Evolutionary conservation across 2,888 invertebrate genomes (phyloP).

Genomic region (Sinohyriopsis cumingii): DNA sequence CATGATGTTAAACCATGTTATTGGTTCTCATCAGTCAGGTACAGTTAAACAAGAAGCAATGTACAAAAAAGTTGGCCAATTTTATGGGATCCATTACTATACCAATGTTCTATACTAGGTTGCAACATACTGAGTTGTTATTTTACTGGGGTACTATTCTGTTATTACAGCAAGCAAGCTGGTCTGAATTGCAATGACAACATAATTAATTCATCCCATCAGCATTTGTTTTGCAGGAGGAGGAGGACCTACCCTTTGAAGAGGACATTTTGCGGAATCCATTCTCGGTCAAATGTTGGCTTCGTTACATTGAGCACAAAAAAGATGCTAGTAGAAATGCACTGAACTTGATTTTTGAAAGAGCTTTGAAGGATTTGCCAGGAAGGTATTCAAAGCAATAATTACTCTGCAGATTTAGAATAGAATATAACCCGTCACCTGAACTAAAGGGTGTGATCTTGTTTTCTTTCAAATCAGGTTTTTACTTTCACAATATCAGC

Average conservation of each 20-base stretch:
- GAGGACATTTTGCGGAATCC: slow-evolving; percentile 98
- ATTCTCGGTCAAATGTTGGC: slow-evolving; percentile 98
- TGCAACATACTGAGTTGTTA: too few species aligned
- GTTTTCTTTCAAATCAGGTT: not conserved
- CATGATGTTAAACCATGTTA: too few species aligned
- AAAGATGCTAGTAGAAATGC: slow-evolving; percentile 84
- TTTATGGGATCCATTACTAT: too few species aligned
- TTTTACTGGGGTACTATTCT: too few species aligned
- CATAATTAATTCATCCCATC: not conserved
- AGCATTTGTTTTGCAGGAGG: slow-evolving; percentile 72
- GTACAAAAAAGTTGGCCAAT: too few species aligned
- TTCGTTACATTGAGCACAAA: slow-evolving; percentile 97
- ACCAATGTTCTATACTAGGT: too few species aligned
- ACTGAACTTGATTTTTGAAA: slow-evolving; percentile 94
- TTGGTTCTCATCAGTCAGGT: too few species aligned
- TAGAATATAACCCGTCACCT: not conserved
- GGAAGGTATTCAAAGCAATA: slow-evolving; percentile 80
- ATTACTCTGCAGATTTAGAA: not conserved
- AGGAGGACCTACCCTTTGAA: slow-evolving; percentile 97
- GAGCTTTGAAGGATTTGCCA: slow-evolving; percentile 95
- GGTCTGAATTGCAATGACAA: not conserved
- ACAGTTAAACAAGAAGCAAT: too few species aligned
- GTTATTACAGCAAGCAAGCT: too few species aligned
- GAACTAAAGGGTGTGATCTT: not conserved
- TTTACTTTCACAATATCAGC: too few species aligned